These are phyloP conservation scores for Falco novaeseelandiae DNA, from an alignment of 2,797 vertebrate genomes.

Conservation along the genomic window DNA sequence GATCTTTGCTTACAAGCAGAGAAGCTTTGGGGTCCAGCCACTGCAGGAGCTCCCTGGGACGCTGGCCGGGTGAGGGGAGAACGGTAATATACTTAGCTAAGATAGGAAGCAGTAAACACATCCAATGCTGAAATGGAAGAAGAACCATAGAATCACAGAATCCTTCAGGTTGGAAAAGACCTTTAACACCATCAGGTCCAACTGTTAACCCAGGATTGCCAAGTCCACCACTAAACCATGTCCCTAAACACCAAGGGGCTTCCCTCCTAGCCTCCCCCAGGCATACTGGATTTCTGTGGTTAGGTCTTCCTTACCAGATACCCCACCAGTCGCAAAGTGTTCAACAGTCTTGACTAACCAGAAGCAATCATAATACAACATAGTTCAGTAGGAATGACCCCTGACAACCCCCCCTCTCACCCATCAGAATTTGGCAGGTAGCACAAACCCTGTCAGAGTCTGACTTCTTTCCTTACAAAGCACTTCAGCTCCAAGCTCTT, in stretches of 20 bases:
- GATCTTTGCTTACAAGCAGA: not conserved
- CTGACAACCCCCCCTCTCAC: not conserved
- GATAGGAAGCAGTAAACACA: not conserved
- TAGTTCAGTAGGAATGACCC: not conserved
- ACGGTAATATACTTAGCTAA: not conserved
- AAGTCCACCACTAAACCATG: too few species aligned
- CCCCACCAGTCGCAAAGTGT: not conserved
- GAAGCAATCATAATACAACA: not conserved
- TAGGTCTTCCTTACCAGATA: not conserved
- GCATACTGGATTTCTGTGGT: not conserved
- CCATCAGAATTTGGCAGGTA: not conserved
- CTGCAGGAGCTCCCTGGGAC: not conserved
- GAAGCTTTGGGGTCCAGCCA: not conserved
- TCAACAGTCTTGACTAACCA: not conserved
- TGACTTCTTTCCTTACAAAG: not conserved
- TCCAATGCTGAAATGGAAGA: not conserved
- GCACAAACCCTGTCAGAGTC: not conserved
- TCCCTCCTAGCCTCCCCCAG: not conserved
- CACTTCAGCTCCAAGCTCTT: not conserved
- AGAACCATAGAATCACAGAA: not conserved
- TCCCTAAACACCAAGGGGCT: not conserved
- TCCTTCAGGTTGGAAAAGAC: too few species aligned
- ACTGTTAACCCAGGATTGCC: too few species aligned
- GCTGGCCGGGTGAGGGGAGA: not conserved
- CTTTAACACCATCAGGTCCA: too few species aligned